phyloP scores from a whole-genome alignment of 2,888 invertebrate genomes.

The Stenurella melanura region DNA sequence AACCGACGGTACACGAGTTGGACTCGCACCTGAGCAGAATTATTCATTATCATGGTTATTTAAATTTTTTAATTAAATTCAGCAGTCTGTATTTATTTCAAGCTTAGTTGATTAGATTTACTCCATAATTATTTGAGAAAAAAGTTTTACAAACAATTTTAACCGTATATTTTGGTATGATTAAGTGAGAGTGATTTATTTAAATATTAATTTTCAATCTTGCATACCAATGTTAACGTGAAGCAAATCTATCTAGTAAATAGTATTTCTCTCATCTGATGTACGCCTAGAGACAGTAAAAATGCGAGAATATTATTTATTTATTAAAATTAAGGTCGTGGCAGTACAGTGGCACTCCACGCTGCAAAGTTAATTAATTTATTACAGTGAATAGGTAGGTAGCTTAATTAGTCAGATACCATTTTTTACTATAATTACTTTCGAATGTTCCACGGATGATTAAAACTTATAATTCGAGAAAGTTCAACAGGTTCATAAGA shows the following conservation, averaged over 20 bases:
- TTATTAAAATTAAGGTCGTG: background rate
- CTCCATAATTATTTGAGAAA: background rate
- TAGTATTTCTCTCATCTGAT: background rate
- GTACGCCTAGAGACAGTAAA: background rate
- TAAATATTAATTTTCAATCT: background rate
- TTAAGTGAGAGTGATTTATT: background rate
- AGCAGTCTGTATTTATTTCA: background rate
- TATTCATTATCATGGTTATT: background rate
- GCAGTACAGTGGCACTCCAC: background rate
- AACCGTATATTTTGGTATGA: background rate
- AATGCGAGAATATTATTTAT: background rate
- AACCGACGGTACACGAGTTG: no score
- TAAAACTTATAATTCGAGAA: background rate
- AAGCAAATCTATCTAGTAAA: background rate
- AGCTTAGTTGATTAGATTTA: background rate
- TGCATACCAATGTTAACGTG: constrained; percentile 1
- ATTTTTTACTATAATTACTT: background rate
- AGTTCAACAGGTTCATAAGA: background rate
- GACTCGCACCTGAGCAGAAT: no score
- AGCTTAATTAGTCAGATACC: background rate
- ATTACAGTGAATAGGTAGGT: constrained; percentile 1
- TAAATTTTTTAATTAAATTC: background rate
- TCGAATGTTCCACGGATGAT: background rate
- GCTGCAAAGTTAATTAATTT: background rate
- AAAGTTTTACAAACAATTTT: no score